Percentiles rank a stretch among this genome's conserved stretches.
Conservation (phyloP, 2,888 invertebrate genomes). For the Cataglyphis altisquamis region DNA sequence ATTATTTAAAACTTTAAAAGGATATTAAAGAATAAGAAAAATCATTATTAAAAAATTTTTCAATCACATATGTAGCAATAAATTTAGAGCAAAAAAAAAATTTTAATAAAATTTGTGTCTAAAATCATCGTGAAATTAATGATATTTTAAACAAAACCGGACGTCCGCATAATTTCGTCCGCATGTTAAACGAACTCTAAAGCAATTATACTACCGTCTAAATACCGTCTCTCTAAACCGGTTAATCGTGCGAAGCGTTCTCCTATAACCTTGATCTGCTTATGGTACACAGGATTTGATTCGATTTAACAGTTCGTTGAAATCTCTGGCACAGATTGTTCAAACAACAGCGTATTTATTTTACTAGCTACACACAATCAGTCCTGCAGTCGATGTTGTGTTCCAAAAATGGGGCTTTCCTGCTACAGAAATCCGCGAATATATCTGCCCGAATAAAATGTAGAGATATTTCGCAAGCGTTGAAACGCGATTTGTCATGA, state of each 20-base stretch:
- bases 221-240: constrained; percentile 29
- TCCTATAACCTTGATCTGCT: constrained; percentile 48
- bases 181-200: constrained; percentile 15
- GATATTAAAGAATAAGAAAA: not conserved
- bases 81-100: not conserved
- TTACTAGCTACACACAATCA: not conserved
- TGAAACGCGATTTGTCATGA: not conserved
- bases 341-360: not conserved
- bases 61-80: not conserved
- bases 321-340: not conserved
- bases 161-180: not conserved
- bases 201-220: not conserved
- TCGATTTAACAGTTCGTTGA: constrained; percentile 18
- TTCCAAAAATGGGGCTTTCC: not conserved
- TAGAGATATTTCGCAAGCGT: constrained; percentile 33
- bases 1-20: not conserved
- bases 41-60: not conserved
- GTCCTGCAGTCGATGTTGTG: no score
- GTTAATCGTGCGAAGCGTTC: constrained; percentile 19
- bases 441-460: not conserved
- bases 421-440: not conserved
- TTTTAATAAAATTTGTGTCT: not conserved
- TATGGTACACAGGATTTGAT: not conserved
- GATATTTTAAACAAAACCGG: not conserved
- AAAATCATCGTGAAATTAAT: not conserved